Conservation (phyloP, 1,140 invertebrate genomes). For the Ganaspis sp. region DNA sequence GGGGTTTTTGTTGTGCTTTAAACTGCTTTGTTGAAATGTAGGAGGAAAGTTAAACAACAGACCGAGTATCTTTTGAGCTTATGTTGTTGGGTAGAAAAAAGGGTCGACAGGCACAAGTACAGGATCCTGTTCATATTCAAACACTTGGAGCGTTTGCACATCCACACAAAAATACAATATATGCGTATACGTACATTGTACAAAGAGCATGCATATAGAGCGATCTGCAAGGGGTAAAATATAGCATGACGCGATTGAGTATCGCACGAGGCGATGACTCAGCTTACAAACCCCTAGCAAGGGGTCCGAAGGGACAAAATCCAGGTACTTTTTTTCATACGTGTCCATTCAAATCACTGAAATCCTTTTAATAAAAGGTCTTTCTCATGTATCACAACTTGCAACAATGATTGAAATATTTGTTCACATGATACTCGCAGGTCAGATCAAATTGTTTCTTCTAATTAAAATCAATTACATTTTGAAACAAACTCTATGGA, state of each 20-base stretch:
- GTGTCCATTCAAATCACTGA: too few relatives aligned
- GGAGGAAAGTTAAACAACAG: background rate
- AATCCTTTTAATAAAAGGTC: too few relatives aligned
- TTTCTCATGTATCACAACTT: too few relatives aligned
- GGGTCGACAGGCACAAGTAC: background rate
- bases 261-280: constrained; percentile 64
- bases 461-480: too few relatives aligned
- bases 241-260: constrained; percentile 61
- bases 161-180: background rate
- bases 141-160: background rate
- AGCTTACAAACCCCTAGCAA: constrained; percentile 56
- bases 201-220: background rate
- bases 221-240: constrained; percentile 34
- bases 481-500: too few relatives aligned
- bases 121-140: background rate
- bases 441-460: too few relatives aligned
- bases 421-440: too few relatives aligned
- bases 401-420: too few relatives aligned
- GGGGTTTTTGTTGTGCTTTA: background rate
- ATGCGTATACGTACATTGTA: background rate
- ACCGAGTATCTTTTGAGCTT: background rate
- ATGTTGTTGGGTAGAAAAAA: background rate
- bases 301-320: constrained; percentile 34
- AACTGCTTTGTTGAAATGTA: background rate
- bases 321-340: too few relatives aligned